A percentile compares a stretch with the other conserved stretches of the same genome.
These are phyloP conservation scores for Masnerella sp. DNA, from an alignment of 2,888 invertebrate genomes.

Conservation along the genomic window DNA sequence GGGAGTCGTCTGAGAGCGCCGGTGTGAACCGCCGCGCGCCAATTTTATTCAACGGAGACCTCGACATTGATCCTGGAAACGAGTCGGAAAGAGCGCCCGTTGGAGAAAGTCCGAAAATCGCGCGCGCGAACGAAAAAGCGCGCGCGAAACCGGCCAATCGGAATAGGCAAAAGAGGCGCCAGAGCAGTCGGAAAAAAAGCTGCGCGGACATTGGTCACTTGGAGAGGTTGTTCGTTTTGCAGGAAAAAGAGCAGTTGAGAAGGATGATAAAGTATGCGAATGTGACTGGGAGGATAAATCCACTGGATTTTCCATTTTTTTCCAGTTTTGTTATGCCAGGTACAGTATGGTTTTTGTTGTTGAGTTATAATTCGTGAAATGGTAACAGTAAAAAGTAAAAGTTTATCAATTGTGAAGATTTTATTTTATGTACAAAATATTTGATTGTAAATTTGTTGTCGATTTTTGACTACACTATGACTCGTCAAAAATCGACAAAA, in stretches of 20 bases:
- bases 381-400: no score
- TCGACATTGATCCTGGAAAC: constrained; percentile 15
- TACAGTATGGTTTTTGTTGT: no score
- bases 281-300: constrained; percentile 6
- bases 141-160: not conserved
- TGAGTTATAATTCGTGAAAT: no score
- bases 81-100: not conserved
- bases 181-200: not conserved
- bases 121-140: not conserved
- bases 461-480: no score
- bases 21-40: constrained; percentile 1
- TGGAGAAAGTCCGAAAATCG: constrained; percentile 24
- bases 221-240: constrained; percentile 12
- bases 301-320: constrained; percentile 46
- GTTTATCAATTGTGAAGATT: no score
- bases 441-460: no score
- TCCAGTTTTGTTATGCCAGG: constrained; percentile 23
- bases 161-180: constrained; percentile 6
- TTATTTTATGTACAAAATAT: no score
- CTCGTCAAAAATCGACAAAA: no score
- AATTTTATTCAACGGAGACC: constrained; percentile 16
- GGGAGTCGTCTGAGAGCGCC: not conserved
- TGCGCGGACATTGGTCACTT: not conserved
- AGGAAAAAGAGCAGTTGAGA: constrained; percentile 15
- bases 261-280: not conserved